These are phyloP conservation scores for Crossaster papposus DNA, from an alignment of 53 echinoderm and acorn worm genomes.

Conservation along the genomic window DNA sequence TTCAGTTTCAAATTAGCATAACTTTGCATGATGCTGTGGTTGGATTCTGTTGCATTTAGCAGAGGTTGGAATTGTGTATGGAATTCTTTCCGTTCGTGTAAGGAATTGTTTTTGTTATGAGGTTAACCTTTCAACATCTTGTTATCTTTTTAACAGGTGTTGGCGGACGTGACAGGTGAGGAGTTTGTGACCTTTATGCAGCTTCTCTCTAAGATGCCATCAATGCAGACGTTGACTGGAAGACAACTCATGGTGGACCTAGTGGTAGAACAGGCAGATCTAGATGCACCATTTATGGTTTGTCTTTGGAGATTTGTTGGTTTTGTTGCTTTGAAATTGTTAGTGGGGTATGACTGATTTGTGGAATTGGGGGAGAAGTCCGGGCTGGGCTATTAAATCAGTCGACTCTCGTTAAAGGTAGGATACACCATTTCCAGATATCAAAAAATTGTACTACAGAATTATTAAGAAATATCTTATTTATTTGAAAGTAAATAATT, in stretches of 20 bases:
- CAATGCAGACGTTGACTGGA: constrained; percentile 88
- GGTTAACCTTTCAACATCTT: neutral
- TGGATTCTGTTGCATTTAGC: no score
- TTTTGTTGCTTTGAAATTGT: neutral
- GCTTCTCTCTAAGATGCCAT: constrained; percentile 70
- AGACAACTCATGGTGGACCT: constrained; percentile 88
- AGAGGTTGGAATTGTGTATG: no score
- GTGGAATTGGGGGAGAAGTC: no score
- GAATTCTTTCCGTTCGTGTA: no score
- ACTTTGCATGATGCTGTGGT: neutral
- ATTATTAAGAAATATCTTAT: no score
- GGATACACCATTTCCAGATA: no score
- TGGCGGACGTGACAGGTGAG: constrained; percentile 91
- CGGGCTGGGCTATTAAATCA: no score
- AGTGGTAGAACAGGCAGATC: constrained; percentile 88
- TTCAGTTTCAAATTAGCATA: no score
- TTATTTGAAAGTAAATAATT: no score
- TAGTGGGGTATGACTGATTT: neutral
- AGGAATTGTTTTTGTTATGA: no score
- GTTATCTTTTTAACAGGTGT: constrained; percentile 58
- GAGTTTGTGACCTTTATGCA: constrained; percentile 96
- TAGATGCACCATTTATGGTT: constrained; percentile 82
- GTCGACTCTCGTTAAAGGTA: no score
- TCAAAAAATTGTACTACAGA: no score
- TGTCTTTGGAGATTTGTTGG: neutral